Evolutionary conservation across 2,113 vertebrate species (phyloP).

Genomic region (Chamaetylas fuelleborni): DNA sequence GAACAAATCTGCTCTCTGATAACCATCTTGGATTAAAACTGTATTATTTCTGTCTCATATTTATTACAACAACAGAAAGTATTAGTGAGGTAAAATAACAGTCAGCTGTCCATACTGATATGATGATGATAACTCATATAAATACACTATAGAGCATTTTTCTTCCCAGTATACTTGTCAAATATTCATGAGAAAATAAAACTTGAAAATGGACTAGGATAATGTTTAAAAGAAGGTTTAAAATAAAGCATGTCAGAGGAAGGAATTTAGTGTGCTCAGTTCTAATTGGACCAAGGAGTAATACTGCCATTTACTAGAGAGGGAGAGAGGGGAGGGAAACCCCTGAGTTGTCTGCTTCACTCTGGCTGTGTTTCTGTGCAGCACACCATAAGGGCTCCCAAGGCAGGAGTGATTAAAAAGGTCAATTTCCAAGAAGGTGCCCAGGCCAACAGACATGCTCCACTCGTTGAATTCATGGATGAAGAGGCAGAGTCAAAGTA

Average conservation of each 20-base stretch:
- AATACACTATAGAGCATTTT: background rate
- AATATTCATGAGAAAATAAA: background rate
- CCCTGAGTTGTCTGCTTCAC: background rate
- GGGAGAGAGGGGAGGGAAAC: background rate
- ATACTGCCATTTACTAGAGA: background rate
- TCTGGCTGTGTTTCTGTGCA: conserved; percentile 61
- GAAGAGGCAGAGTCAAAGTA: conserved; percentile 66
- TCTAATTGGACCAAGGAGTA: background rate
- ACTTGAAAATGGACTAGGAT: background rate
- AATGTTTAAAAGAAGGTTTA: background rate
- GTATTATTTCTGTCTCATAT: background rate
- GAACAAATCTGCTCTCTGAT: background rate
- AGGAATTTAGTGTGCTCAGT: background rate
- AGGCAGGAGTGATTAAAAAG: conserved; percentile 86
- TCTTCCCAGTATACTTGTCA: background rate
- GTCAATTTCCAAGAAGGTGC: conserved; percentile 89
- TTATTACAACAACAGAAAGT: background rate
- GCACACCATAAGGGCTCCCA: conserved; percentile 91
- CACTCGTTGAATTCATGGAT: conserved; percentile 84
- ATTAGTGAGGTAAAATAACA: background rate
- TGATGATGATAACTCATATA: background rate
- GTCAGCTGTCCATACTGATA: background rate
- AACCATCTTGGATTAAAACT: background rate
- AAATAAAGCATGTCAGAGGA: background rate
- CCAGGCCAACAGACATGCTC: conserved; percentile 85